Evolutionary conservation across 1,140 invertebrate species (phyloP).

Genomic region (Pseudachorutes palmiensis): DNA sequence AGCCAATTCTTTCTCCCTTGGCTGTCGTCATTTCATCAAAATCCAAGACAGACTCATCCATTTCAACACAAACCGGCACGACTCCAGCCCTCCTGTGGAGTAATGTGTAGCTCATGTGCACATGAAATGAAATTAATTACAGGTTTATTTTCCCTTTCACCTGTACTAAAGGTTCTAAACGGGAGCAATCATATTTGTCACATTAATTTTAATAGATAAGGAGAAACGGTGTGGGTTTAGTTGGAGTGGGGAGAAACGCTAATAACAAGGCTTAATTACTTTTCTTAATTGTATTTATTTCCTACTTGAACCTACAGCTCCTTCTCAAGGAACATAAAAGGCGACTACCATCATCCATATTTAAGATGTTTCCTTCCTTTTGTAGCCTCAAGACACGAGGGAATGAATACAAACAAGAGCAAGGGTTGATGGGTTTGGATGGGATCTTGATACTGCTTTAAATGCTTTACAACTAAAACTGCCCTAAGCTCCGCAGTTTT

Average conservation of each 20-base stretch:
- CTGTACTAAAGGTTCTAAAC: not conserved
- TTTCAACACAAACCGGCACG: no score
- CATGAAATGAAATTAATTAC: no score
- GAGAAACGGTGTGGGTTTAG: not conserved
- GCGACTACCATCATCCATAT: not conserved
- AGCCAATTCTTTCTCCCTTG: not conserved
- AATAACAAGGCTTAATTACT: constrained; percentile 2
- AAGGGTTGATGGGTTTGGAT: no score
- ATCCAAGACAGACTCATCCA: no score
- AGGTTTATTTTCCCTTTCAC: no score
- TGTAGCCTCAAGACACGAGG: not conserved
- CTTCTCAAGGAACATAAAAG: not conserved
- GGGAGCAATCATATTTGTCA: constrained; percentile 10
- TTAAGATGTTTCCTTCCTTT: not conserved
- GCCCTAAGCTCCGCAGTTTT: no score
- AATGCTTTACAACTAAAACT: not conserved
- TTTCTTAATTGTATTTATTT: constrained; percentile 8
- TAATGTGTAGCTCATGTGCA: no score
- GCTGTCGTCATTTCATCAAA: not conserved
- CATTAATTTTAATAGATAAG: constrained; percentile 10
- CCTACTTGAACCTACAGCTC: not conserved
- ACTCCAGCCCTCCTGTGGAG: no score
- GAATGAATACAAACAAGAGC: not conserved
- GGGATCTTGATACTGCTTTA: not conserved
- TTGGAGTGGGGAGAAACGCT: not conserved